These are phyloP conservation scores for Diplolepis rosae DNA, from an alignment of 2,888 invertebrate species.

Conservation along the genomic window DNA sequence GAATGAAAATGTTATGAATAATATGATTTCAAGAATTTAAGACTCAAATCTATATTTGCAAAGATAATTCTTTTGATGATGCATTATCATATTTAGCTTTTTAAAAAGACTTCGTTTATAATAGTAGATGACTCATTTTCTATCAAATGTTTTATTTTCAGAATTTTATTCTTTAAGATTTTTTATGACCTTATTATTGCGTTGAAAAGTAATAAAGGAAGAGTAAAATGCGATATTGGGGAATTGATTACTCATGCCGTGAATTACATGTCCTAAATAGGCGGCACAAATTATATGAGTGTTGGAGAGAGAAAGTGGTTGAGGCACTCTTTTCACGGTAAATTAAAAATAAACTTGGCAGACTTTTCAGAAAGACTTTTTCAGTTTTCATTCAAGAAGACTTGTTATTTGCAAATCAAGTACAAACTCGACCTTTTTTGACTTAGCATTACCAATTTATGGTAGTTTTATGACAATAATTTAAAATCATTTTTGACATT, in stretches of 20 bases:
- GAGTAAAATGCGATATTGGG: not conserved
- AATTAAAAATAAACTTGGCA: conserved; percentile 23
- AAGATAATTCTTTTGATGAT: not conserved
- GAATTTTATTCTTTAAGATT: not conserved
- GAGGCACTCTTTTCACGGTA: conserved; percentile 17
- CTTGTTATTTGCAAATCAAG: not conserved
- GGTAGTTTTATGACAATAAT: not conserved
- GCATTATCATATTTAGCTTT: not conserved
- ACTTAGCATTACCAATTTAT: too few species aligned
- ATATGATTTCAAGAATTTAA: not conserved
- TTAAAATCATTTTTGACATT: conserved; percentile 25
- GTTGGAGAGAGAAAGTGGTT: conserved; percentile 18
- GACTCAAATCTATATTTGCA: not conserved
- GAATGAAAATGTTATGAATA: too few species aligned
- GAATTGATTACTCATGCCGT: not conserved
- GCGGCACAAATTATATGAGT: conserved; percentile 22
- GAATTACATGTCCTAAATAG: conserved; percentile 18
- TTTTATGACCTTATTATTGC: not conserved
- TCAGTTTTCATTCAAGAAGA: not conserved
- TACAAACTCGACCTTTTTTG: not conserved
- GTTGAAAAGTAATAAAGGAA: not conserved
- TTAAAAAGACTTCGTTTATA: not conserved
- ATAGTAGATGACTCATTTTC: not conserved
- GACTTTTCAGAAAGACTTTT: not conserved
- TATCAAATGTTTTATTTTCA: not conserved